Percentiles rank a stretch among this genome's conserved stretches.
These are phyloP conservation scores for Bujurquina vittata DNA, from an alignment of 2,113 vertebrate genomes.

Conservation along the genomic window DNA sequence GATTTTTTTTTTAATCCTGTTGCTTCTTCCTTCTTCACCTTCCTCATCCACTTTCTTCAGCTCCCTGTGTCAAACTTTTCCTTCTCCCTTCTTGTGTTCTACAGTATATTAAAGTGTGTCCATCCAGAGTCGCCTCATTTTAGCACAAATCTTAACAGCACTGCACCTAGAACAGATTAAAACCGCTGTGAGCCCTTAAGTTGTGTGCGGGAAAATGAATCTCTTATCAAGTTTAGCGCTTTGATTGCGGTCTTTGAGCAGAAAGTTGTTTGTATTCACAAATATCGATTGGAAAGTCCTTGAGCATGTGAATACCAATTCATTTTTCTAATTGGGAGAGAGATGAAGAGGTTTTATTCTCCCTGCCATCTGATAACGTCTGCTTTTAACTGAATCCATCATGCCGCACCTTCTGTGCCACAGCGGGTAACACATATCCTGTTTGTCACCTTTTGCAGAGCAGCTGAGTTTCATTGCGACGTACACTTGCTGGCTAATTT, in stretches of 20 bases:
- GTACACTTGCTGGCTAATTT: not conserved
- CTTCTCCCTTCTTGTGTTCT: not conserved
- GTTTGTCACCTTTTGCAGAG: not conserved
- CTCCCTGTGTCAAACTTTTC: not conserved
- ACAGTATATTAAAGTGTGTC: not conserved
- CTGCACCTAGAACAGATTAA: not conserved
- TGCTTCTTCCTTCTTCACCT: not conserved
- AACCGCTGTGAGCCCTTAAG: not conserved
- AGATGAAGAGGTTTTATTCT: not conserved
- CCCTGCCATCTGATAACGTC: not conserved
- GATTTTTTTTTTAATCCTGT: not conserved
- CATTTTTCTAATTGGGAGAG: not conserved
- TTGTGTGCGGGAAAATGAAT: fast-evolving
- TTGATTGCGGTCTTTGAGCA: not conserved
- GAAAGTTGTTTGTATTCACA: not conserved
- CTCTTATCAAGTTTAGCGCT: not conserved
- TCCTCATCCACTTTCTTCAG: not conserved
- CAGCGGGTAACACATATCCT: not conserved
- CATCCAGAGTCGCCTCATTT: not conserved
- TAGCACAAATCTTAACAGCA: not conserved
- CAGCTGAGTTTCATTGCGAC: not conserved
- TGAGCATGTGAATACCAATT: not conserved
- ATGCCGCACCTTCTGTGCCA: not conserved
- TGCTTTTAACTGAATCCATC: not conserved
- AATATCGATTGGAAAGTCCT: not conserved